Evolutionary conservation across 2,888 invertebrate genomes (phyloP), one percentile per base, ranked within the genome.

Genomic region (Eristalis pertinax): DNA sequence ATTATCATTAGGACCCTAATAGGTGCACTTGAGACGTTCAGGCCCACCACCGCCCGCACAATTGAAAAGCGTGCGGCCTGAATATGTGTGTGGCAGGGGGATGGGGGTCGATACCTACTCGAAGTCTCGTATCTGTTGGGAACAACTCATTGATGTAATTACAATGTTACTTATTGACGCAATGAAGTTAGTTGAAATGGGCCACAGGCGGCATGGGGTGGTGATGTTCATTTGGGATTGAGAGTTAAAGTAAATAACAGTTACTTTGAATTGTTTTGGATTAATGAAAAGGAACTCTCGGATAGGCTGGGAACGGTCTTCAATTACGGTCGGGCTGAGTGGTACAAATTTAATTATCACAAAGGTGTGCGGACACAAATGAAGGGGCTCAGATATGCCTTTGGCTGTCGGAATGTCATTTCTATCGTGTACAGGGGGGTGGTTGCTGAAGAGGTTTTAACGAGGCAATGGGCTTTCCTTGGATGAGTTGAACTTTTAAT

Each of bases 1-100:
- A 85, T 85, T 77, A 81, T 81, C 81, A 81, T 85, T 85, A 81
- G 69, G 43, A 64, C 24, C 26, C 35, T 85, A 85, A 81, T 85
- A 81, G 85, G 81, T 74, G 81, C 85, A 85, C 77, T 80, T 76
- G 84, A 80, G 79, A 72, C 50, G 50, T 50, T 50, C 50, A 50
- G 50, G 19, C 50, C 43, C 41, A 69, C 22, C 19, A 22, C 41
- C 38, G 1, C n/a, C 35, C n/a, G 35, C 24, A 1, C 43, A 70
- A 67, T 70, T 74, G 65, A 78, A 70, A 62, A 62, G 38, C 43
- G 32, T 43, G 58, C 26, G 41, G 29, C 29, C 29, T 65, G 67
- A 32, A 29, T 38, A 41, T 50, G n/a, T 32, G 41, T 29, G 24
- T 58, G 38, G 19, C 26, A 10, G 1, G 8, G 13, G 60, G 29